These are phyloP conservation scores for Labeo calbasu DNA, from an alignment of 2,797 vertebrate species.

Conservation along the genomic window DNA sequence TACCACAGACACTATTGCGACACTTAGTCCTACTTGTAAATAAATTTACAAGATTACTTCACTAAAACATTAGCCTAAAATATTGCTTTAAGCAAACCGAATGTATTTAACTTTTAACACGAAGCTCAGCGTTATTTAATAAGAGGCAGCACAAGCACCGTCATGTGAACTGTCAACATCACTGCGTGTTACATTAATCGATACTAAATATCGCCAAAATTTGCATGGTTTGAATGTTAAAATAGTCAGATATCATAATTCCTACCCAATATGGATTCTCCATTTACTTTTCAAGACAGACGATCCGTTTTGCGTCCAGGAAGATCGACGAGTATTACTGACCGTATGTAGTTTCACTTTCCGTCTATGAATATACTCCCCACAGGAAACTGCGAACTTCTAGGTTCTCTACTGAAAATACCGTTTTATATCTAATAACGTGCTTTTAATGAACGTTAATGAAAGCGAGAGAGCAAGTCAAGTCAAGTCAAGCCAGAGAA, in stretches of 20 bases:
- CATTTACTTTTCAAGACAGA: background rate
- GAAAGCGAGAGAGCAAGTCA: background rate
- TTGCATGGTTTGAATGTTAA: background rate
- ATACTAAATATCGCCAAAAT: background rate
- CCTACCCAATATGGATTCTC: slow-evolving; percentile 30
- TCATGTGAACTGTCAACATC: background rate
- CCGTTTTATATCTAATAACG: background rate
- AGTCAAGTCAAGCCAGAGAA: no score
- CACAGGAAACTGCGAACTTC: slow-evolving; percentile 6
- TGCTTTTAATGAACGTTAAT: background rate
- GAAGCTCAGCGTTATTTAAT: background rate
- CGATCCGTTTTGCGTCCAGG: slow-evolving; percentile 39
- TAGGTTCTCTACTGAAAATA: background rate
- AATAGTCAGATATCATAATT: no score
- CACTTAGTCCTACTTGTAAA: background rate
- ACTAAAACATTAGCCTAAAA: background rate
- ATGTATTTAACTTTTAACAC: background rate
- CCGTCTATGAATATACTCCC: slow-evolving; percentile 36
- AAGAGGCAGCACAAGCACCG: background rate
- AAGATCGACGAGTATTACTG: slow-evolving; percentile 49
- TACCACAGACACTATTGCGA: background rate
- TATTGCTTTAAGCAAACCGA: background rate
- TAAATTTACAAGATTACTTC: background rate
- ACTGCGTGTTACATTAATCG: background rate
- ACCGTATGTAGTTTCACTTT: slow-evolving; percentile 61